These are phyloP conservation scores for Takifugu rubripes DNA, from an alignment of 2,797 vertebrate species.

Conservation along the genomic window DNA sequence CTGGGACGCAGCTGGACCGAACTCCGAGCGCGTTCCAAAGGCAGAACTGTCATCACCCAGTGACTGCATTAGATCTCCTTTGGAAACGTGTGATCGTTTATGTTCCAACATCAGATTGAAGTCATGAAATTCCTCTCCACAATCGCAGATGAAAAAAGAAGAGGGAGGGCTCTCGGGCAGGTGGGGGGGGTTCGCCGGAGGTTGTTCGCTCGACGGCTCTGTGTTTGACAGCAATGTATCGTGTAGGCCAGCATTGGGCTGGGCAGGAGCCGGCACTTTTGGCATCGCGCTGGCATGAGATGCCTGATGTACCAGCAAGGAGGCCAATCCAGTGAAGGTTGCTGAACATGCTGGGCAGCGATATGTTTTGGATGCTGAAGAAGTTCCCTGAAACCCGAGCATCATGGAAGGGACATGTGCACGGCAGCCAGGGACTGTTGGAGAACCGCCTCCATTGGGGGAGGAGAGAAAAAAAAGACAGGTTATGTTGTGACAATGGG, in stretches of 20 bases:
- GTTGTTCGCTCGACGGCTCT: constrained; percentile 48
- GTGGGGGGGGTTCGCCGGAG: constrained; percentile 4
- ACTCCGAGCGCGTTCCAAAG: constrained; percentile 15
- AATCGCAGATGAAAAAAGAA: constrained; percentile 69
- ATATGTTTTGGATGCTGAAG: constrained; percentile 70
- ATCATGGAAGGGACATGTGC: constrained; percentile 50
- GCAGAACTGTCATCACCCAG: constrained; percentile 22
- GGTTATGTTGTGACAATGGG: constrained; percentile 8
- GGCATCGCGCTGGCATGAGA: constrained; percentile 61
- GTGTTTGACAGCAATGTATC: constrained; percentile 42
- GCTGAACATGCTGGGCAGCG: constrained; percentile 79
- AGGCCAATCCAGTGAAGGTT: constrained; percentile 74
- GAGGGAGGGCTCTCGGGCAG: constrained; percentile 38
- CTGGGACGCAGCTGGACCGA: constrained; percentile 20
- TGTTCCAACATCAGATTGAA: constrained; percentile 67
- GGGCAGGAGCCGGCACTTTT: constrained; percentile 42
- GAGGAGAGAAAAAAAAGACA: constrained; percentile 14
- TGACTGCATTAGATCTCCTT: constrained; percentile 32
- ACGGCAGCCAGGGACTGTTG: constrained; percentile 43
- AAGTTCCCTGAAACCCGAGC: constrained; percentile 76
- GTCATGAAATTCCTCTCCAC: constrained; percentile 71
- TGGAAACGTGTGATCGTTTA: constrained; percentile 57
- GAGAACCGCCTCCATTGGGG: background rate
- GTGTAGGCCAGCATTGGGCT: constrained; percentile 27
- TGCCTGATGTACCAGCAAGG: constrained; percentile 78